Evolutionary conservation across 2,797 vertebrate species (phyloP), one percentile per base, ranked within the genome.

Genomic region (Sandelia bainsii): DNA sequence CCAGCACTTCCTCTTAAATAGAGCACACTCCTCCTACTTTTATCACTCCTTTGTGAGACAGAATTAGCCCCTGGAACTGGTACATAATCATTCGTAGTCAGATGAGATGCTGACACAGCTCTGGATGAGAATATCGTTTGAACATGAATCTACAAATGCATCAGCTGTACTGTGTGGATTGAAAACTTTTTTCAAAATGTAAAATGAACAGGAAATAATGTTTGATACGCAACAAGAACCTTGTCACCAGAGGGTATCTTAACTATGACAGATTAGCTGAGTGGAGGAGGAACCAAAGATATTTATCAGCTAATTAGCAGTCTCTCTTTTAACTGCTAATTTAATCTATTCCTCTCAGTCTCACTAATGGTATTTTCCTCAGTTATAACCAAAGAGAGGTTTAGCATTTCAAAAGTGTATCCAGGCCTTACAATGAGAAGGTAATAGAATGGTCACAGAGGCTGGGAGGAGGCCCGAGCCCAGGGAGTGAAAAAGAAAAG

Each of bases 271-370:
- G 68, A 63, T 39, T 8, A 73, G 67, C 75, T 74, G 58, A 80
- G 78, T 75, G 77, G 75, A 75, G 85, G 85, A 73, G 75, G 83
- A 73, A 83, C 72, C 70, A 17, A 69, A 86, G 80, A 87, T 91
- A 92, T 93, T 90, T 92, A 94, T 95, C 93, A 92, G 91, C 93
- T 94, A 93, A 95, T 94, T 94, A 94, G 91, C 81, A 82, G 84
- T 83, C 88, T 87, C 84, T 91, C 88, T 91, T 91, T 93, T 90
- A 84, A 87, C 86, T 91, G 81, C 89, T 95, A 96, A 96, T 96
- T 96, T 93, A 93, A 93, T 94, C 86, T 87, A 79, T 89, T 86
- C 85, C 85, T 88, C 82, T 75, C 79, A 85, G 69, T 70, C 84
- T 85, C 84, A 93, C 94, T 87, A 82, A 92, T 89, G 83, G 62